These are phyloP conservation scores for Leucopternis melanops DNA, from an alignment of 2,113 vertebrate species.

Conservation along the genomic window DNA sequence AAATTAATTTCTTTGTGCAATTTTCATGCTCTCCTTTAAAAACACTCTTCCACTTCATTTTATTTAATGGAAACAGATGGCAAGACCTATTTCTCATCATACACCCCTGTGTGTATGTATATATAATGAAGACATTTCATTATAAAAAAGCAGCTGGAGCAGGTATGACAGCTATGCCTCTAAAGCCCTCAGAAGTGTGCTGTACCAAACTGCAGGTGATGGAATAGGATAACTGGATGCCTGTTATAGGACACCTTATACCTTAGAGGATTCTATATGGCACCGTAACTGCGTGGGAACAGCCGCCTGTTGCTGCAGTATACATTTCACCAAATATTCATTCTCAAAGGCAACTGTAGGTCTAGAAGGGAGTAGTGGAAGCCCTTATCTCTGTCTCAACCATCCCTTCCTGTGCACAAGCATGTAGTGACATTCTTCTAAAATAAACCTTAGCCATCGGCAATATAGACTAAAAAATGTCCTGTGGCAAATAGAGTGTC, in stretches of 20 bases:
- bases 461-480: not conserved
- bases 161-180: no score
- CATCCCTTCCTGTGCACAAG: no score
- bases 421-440: not conserved
- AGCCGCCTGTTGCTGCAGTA: not conserved
- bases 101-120: not conserved
- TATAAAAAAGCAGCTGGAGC: not conserved
- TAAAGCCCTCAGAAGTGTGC: no score
- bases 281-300: not conserved
- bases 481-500: not conserved
- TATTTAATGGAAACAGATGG: not conserved
- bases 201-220: rapidly evolving
- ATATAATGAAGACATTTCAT: not conserved
- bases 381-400: not conserved
- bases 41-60: not conserved
- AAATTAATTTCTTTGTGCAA: not conserved
- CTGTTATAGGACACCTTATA: rapidly evolving
- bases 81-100: not conserved
- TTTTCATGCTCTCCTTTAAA: not conserved
- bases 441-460: not conserved
- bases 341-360: not conserved
- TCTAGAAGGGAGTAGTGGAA: not conserved
- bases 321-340: rapidly evolving
- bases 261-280: rapidly evolving
- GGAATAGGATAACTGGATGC: not conserved